These are phyloP conservation scores for Calliopsis andreniformis DNA, from an alignment of 1,140 invertebrate genomes.

Conservation along the genomic window DNA sequence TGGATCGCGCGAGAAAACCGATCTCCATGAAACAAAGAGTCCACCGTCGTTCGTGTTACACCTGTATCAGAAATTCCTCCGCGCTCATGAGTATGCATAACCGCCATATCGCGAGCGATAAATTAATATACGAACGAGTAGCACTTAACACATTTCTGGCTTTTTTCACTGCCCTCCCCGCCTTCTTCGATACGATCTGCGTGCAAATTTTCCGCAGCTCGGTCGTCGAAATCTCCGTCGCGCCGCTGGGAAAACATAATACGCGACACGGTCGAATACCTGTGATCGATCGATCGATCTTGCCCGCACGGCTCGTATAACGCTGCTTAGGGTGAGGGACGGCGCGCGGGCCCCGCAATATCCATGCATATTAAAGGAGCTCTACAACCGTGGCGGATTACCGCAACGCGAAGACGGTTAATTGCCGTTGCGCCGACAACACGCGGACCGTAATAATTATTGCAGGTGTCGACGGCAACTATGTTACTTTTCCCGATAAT, in stretches of 20 bases:
- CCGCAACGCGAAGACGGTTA: conserved; percentile 45
- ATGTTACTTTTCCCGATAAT: conserved; percentile 40
- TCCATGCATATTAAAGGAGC: conserved; percentile 15
- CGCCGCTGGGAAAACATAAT: conserved; percentile 8
- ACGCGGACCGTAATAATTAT: conserved; percentile 24
- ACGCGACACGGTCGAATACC: conserved; percentile 28
- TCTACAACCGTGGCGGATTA: conserved; percentile 32
- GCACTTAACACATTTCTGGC: background rate
- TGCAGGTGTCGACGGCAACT: conserved; percentile 29
- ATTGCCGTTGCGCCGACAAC: conserved; percentile 29
- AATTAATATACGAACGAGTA: conserved; percentile 24
- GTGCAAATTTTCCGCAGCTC: background rate
- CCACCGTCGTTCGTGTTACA: background rate
- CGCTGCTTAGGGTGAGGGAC: conserved; percentile 13
- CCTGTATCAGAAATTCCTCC: conserved; percentile 10
- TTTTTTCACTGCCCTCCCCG: background rate
- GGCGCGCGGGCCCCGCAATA: background rate
- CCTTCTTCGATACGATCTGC: too few species aligned
- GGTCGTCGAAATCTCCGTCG: conserved; percentile 29
- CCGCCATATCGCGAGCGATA: background rate
- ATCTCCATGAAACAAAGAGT: conserved; percentile 18
- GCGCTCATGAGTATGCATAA: background rate
- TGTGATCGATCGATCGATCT: conserved; percentile 52
- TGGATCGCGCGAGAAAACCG: too few species aligned
- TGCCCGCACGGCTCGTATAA: conserved; percentile 25